Conservation (phyloP, 2,113 vertebrate species). For the Phylloscopus trochiloides region DNA sequence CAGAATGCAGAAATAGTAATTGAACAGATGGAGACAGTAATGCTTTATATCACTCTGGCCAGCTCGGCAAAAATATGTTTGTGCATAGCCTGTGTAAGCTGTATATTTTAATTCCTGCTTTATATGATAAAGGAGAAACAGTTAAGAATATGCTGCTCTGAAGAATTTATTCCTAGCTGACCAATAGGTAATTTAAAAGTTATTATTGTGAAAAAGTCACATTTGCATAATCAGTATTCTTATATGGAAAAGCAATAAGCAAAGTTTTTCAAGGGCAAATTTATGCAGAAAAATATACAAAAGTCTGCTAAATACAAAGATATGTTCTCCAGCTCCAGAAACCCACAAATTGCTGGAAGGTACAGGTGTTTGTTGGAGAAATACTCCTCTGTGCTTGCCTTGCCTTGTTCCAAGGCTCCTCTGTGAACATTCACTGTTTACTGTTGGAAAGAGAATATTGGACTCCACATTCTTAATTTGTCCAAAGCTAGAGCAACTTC, state of each 20-base stretch:
- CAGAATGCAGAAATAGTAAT: background rate
- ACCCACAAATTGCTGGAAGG: background rate
- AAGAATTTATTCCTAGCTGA: background rate
- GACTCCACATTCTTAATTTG: background rate
- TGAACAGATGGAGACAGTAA: slow-evolving; percentile 18
- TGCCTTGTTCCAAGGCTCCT: background rate
- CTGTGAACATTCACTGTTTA: background rate
- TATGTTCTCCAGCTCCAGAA: background rate
- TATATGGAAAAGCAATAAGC: background rate
- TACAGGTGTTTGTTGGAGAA: background rate
- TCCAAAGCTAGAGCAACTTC: background rate
- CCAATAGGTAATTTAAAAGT: background rate
- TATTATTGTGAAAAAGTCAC: background rate
- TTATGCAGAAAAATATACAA: background rate
- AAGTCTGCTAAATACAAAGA: background rate
- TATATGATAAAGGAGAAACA: background rate
- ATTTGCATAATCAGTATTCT: background rate
- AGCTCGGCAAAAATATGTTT: background rate
- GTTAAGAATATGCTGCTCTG: background rate
- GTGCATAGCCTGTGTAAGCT: background rate
- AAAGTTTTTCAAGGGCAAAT: background rate
- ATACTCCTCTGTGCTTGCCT: background rate
- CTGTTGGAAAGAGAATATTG: background rate
- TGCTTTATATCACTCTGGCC: background rate
- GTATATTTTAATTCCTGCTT: background rate